Conservation (phyloP, 2,888 invertebrate genomes). For the Cancer borealis region DNA sequence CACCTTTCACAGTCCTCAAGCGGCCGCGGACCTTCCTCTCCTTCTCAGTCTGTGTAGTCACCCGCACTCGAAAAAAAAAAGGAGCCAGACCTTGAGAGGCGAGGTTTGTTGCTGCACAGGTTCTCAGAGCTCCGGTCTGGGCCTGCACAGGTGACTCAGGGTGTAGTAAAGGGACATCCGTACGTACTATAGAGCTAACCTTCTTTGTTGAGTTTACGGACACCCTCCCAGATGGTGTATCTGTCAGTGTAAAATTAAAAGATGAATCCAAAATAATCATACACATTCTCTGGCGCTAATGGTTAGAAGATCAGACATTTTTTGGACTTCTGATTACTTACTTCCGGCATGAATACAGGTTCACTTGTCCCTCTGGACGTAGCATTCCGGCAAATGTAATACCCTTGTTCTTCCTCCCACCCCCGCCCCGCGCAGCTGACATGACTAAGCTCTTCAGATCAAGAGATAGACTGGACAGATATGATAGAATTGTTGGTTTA, state of each 20-base stretch:
- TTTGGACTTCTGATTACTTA: background rate
- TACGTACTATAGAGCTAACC: background rate
- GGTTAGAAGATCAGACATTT: background rate
- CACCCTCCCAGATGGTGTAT: background rate
- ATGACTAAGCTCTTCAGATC: conserved; percentile 52
- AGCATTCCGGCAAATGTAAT: conserved; percentile 37
- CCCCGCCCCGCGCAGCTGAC: conserved; percentile 25
- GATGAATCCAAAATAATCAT: background rate
- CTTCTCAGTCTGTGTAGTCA: conserved; percentile 67
- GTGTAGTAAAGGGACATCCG: background rate
- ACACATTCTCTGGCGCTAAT: background rate
- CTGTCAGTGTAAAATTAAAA: background rate
- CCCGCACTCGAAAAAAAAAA: conserved; percentile 30
- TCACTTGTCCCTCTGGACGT: conserved; percentile 33
- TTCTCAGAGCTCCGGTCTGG: background rate
- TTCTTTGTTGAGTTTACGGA: background rate
- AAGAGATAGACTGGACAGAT: conserved; percentile 3
- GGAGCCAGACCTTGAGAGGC: conserved; percentile 32
- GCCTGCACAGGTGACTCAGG: conserved; percentile 29
- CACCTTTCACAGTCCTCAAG: conserved; percentile 59
- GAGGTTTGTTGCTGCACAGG: conserved; percentile 31
- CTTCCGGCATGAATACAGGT: conserved; percentile 40
- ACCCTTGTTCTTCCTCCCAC: conserved; percentile 24
- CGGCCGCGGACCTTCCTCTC: conserved; percentile 59
- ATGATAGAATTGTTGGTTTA: conserved; percentile 8